Conservation (phyloP, 2,797 vertebrate genomes). For the Halcyon leucocephala region DNA sequence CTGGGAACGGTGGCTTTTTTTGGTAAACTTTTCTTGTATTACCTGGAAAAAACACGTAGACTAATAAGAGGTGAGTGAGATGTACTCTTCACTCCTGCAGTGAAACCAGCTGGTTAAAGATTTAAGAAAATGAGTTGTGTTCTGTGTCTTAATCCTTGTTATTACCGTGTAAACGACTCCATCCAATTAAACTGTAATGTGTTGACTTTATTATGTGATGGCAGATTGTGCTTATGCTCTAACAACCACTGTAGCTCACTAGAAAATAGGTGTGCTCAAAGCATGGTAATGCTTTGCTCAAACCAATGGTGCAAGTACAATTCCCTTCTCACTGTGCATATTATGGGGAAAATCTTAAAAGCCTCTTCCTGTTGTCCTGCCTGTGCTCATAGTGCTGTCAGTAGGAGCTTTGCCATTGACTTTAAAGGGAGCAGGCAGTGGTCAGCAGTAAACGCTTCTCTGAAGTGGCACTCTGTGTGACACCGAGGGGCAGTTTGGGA, state of each 20-base stretch:
- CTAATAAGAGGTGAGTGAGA: not conserved
- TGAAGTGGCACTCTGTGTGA: not conserved
- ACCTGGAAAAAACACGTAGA: not conserved
- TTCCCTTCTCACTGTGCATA: not conserved
- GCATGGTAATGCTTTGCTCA: slow-evolving; percentile 6
- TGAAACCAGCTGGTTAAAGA: slow-evolving; percentile 51
- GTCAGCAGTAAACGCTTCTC: not conserved
- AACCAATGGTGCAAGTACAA: not conserved
- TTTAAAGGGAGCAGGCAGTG: not conserved
- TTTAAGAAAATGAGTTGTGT: slow-evolving; percentile 42
- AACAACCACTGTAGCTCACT: slow-evolving; percentile 40
- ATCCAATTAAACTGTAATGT: slow-evolving; percentile 72
- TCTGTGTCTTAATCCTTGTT: slow-evolving; percentile 56
- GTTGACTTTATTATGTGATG: slow-evolving; percentile 54
- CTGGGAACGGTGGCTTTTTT: not conserved
- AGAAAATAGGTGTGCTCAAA: slow-evolving; percentile 54
- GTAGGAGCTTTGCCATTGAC: not conserved
- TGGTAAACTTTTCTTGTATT: slow-evolving; percentile 13
- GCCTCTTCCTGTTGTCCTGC: not conserved
- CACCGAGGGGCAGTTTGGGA: not conserved
- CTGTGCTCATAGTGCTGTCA: not conserved
- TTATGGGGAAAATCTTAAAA: not conserved
- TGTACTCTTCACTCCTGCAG: slow-evolving; percentile 11
- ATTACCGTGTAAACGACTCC: slow-evolving; percentile 61
- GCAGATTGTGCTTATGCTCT: slow-evolving; percentile 50